A percentile compares a stretch with the other conserved stretches of the same genome.
Conservation (phyloP, 2,113 vertebrate genomes). For the Jaculus jaculus region DNA sequence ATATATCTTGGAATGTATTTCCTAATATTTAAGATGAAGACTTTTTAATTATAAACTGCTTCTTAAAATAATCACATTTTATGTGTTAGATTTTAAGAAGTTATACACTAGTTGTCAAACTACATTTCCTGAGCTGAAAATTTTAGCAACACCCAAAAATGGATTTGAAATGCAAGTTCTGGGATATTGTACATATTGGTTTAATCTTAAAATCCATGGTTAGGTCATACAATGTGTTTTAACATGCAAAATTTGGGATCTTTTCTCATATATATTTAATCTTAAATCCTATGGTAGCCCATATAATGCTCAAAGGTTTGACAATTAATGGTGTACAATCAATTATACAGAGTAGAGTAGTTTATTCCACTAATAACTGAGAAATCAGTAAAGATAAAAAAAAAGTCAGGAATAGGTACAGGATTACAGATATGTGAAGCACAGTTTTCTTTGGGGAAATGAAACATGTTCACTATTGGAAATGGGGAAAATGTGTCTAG, state of each 20-base stretch:
- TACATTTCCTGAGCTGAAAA: not conserved
- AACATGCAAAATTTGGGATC: not conserved
- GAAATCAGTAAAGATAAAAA: not conserved
- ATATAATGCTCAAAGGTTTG: not conserved
- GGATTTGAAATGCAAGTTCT: not conserved
- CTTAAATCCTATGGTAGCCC: not conserved
- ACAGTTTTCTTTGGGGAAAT: not conserved
- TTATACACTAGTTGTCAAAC: not conserved
- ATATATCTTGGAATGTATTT: not conserved
- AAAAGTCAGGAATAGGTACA: not conserved
- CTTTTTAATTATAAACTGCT: not conserved
- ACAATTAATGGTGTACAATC: not conserved
- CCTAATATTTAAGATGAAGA: not conserved
- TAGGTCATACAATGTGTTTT: no score
- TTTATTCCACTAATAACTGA: not conserved
- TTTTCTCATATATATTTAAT: not conserved
- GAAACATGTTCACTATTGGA: not conserved
- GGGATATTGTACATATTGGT: no score
- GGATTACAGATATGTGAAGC: not conserved
- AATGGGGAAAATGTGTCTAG: not conserved
- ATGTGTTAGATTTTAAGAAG: not conserved
- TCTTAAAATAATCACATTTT: not conserved
- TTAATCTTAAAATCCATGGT: no score
- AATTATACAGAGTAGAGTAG: not conserved
- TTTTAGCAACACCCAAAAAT: not conserved